Conservation (phyloP, 2,888 invertebrate genomes). For the Brachylomia viminalis region DNA sequence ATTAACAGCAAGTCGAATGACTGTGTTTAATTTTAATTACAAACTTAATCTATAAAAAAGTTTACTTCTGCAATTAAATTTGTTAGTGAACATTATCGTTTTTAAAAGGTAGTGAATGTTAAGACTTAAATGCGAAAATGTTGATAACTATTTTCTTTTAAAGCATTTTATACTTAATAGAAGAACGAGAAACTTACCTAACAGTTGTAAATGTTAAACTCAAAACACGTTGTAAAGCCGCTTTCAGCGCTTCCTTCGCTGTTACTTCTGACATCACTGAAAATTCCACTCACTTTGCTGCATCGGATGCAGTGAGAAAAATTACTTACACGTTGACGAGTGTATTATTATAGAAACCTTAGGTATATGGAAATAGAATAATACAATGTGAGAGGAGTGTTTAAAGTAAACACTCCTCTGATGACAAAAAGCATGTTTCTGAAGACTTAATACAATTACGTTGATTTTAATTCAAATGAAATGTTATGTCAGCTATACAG, state of each 20-base stretch:
- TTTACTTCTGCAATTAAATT: background rate
- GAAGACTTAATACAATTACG: background rate
- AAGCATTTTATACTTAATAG: constrained; percentile 2
- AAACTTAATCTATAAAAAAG: background rate
- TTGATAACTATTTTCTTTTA: background rate
- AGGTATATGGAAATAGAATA: too few relatives aligned
- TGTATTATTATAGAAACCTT: background rate
- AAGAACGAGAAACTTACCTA: constrained; percentile 5
- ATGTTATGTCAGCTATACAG: too few relatives aligned
- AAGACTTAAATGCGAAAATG: background rate
- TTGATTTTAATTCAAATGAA: background rate
- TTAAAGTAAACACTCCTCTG: too few relatives aligned
- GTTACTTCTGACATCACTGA: constrained; percentile 23
- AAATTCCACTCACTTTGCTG: constrained; percentile 29
- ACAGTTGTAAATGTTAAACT: constrained; percentile 35
- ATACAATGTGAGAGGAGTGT: background rate
- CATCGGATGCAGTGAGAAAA: constrained; percentile 1
- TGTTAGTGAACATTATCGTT: background rate
- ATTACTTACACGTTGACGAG: constrained; percentile 22
- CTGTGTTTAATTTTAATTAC: background rate
- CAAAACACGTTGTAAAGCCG: constrained; percentile 38
- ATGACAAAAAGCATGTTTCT: too few relatives aligned
- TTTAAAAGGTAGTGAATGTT: background rate
- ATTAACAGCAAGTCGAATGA: background rate
- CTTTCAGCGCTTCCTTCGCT: constrained; percentile 23